Base-by-base conservation (phyloP, 2,113 vertebrate species). In the Oryzias curvinotus region DNA sequence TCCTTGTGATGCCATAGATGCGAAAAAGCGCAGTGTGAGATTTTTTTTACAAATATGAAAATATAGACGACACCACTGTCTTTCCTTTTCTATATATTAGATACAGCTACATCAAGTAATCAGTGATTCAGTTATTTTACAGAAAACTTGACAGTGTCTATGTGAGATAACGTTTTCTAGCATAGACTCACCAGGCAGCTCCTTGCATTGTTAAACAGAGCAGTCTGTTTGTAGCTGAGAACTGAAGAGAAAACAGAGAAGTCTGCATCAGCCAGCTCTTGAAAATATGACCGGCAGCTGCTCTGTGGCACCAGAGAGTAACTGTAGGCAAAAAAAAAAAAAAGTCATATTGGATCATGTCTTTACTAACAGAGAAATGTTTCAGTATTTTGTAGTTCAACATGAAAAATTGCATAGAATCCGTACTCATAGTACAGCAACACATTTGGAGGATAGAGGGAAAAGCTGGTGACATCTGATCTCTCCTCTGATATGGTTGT, bases 341-440 rank as follows among this genome's bases (percentile, higher is more conserved):
- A 41, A 50, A 1, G 7, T 14, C 36, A 36, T 12, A 36, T 12
- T 36, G 23, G 4, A 1, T 7, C 2, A 21, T 4, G 7, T 6
- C 13, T 8, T 3, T 7, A 6, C 19, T 4, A 12, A 17, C 17
- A 4, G 1, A 18, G 12, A 12, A 12, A 46, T 10, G 14, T 19
- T 5, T 16, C 4, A 0, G 36, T 57, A 23, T 47, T 5, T 14
- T 14, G 51, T 0, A 30, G 16, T 7, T 16, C 4, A 25, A 44
- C 21, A 21, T 14, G 16, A 21, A 49, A 16, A 0, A 15, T 23
- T 4, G 1, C 5, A 3, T 36, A n/a, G 23, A 10, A 23, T 21
- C 81, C 90, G 58, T 80, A 93, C 92, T 91, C 53, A 23, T 91
- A 93, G 66, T 92, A 92, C 21, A 93, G 77, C 58, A 93, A 79